Conservation (phyloP, 2,888 invertebrate genomes). For the Acrobasis suavella region DNA sequence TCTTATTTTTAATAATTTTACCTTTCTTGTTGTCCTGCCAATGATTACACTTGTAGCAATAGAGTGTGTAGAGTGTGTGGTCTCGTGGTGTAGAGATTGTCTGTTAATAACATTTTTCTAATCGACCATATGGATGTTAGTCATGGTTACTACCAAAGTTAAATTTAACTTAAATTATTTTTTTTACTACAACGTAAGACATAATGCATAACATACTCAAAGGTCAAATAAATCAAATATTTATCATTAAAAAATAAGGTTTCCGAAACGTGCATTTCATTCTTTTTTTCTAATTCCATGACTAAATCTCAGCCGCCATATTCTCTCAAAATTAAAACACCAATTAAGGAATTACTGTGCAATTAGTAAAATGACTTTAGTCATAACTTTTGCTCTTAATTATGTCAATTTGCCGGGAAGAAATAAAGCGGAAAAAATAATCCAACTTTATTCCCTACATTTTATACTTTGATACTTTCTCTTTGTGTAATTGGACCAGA, state of each 20-base stretch:
- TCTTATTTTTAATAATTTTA: no score
- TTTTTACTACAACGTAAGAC: no score
- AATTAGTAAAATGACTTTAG: constrained; percentile 46
- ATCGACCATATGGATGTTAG: no score
- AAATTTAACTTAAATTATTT: no score
- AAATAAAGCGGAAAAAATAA: constrained; percentile 48
- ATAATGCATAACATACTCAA: no score
- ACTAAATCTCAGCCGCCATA: neutral
- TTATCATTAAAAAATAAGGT: neutral
- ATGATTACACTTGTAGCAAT: no score
- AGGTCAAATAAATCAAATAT: neutral
- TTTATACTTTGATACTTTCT: constrained; percentile 52
- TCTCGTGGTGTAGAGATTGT: no score
- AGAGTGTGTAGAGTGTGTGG: no score
- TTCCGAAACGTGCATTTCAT: neutral
- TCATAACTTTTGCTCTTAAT: constrained; percentile 48
- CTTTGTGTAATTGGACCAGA: constrained; percentile 54
- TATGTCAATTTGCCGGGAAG: constrained; percentile 43
- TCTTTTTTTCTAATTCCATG: neutral
- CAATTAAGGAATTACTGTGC: constrained; percentile 42
- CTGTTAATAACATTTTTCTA: no score
- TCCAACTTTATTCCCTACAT: constrained; percentile 44
- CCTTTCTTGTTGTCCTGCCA: no score
- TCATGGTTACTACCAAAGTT: no score
- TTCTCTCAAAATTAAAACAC: constrained; percentile 34